A percentile compares a stretch with the other conserved stretches of the same genome.
phyloP scores from a whole-genome alignment of 2,797 vertebrate genomes.

The Muscicapa striata region DNA sequence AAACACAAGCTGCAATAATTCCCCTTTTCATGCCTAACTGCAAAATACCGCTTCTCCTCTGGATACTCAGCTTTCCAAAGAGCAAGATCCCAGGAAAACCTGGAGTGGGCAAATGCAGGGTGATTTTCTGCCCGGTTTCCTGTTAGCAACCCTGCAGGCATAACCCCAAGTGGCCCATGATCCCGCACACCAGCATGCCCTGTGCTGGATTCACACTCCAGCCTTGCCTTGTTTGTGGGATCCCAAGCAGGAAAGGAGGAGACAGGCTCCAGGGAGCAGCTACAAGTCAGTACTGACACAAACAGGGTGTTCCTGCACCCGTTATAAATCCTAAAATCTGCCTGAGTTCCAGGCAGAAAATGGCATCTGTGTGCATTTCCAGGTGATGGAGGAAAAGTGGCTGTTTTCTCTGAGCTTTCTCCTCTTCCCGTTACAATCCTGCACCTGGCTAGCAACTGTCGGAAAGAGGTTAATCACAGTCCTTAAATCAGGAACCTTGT shows the following conservation, averaged over 20 bases:
- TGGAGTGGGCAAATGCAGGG: neutral
- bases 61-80: neutral
- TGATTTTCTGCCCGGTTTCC: neutral
- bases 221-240: neutral
- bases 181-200: neutral
- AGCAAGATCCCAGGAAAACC: neutral
- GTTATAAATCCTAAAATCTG: neutral
- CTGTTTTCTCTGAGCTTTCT: constrained; percentile 9
- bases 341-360: constrained; percentile 45
- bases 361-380: constrained; percentile 43
- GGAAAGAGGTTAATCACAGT: constrained; percentile 66
- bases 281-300: neutral
- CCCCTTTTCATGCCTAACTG: neutral
- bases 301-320: neutral
- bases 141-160: neutral
- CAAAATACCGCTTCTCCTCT: neutral
- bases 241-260: neutral
- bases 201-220: fast-evolving
- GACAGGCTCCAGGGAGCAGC: neutral
- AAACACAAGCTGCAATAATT: neutral
- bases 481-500: constrained; percentile 66
- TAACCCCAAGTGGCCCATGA: neutral
- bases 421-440: constrained; percentile 5
- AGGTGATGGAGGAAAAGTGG: constrained; percentile 48
- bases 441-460: constrained; percentile 64